Evolutionary conservation across 92 coral and sea anemone species (phyloP), one percentile per base, ranked within the genome.

Genomic region (Phymanthus crucifer): DNA sequence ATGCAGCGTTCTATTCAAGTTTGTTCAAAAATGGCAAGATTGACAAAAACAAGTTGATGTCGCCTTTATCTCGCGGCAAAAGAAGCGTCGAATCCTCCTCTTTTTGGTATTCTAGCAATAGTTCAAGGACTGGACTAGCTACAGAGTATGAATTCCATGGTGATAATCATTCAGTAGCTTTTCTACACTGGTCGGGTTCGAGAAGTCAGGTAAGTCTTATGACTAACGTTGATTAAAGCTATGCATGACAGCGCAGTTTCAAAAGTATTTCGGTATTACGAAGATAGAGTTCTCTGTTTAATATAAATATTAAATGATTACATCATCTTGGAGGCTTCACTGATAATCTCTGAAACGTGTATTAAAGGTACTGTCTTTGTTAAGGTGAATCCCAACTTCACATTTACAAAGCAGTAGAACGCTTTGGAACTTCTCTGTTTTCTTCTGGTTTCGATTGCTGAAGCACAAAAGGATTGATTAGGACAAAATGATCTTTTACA

Each of bases 151-250:
- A 83, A 29, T 84, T 89, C 47, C 78, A 73, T 24, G 90, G 90
- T 5, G 93, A 89, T 50, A 86, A 86, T 76, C 90, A 89, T 50
- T 52, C 76, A 13, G 90, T 86, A 29, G 93, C 90, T 21, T 89
- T 89, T 74, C 77, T 89, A 26, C 88, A 89, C 70, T 89, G 93
- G 93, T 80, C 88, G 21, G 93, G 93, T 13, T 43, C 88, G 12
- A 66, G 69, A 32, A 89, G 93, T 45, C 35, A 88, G 86, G 93
- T 89, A 83, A 71, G 27, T 18, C 9, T 4, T 24, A 11, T 8
- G 21, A 14, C 29, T 14, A 61, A 27, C 0, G 9, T 29, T 61
- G 6, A 21, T 19, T 19, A 54, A 3, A 52, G 4, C 27, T 23
- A 13, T 27, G 68, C 26, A 61, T 61, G 68, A 61, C 68, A 9